These are phyloP conservation scores for Pristionchus maxplancki DNA, from an alignment of 2,888 invertebrate species.

Conservation along the genomic window DNA sequence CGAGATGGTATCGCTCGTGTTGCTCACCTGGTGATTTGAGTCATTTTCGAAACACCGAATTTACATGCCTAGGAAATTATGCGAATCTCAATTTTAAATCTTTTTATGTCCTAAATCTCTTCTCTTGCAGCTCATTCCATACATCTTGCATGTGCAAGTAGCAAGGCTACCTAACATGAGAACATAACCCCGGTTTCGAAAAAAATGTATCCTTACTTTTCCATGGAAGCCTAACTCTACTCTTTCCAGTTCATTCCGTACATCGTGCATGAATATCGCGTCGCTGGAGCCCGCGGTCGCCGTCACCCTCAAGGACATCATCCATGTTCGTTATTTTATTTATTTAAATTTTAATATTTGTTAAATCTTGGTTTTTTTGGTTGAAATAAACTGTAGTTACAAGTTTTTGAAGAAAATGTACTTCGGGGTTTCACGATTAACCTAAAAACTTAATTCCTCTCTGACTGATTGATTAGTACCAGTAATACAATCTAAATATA, in stretches of 20 bases:
- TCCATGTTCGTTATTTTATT: not conserved
- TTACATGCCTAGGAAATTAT: too few species aligned
- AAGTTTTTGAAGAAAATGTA: too few species aligned
- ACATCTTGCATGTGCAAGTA: too few species aligned
- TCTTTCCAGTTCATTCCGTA: slow-evolving; percentile 80
- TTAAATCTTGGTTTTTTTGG: not conserved
- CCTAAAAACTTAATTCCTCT: too few species aligned
- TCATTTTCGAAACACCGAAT: not conserved
- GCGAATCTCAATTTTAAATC: not conserved
- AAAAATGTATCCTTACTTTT: too few species aligned
- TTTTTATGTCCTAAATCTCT: not conserved
- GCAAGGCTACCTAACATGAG: too few species aligned
- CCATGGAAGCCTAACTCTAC: too few species aligned
- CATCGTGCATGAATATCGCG: slow-evolving; percentile 83
- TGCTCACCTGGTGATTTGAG: not conserved
- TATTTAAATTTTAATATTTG: not conserved
- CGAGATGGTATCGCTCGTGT: not conserved
- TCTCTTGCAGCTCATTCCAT: not conserved
- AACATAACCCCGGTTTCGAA: too few species aligned
- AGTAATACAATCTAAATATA: too few species aligned
- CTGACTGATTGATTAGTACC: too few species aligned
- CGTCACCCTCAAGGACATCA: slow-evolving; percentile 67
- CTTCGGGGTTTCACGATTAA: not conserved
- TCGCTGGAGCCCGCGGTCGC: slow-evolving; percentile 56
- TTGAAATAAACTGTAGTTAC: too few species aligned